Base-by-base conservation (phyloP, 2,797 vertebrate genomes). In the Brachymystax lenok region DNA sequence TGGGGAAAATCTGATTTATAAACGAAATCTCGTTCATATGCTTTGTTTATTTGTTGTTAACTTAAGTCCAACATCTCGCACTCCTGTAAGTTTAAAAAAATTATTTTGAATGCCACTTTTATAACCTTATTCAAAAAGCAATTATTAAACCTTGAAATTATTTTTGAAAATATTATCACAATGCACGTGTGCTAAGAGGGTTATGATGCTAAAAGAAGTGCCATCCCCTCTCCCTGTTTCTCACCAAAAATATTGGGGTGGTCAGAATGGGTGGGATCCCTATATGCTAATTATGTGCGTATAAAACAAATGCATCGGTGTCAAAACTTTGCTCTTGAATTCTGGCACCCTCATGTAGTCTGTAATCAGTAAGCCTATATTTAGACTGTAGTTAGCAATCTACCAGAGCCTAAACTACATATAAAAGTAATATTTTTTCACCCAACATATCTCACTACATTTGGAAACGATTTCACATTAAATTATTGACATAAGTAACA, bases 51-150 rank as follows among this genome's bases (percentile, higher is more conserved):
- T 14, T 28, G 40, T 61, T 33, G 2, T 72, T 51, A 56, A 24
- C 24, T 76, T 7, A 28, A 50, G 17, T 21, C 8, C 40, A 71
- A 51, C 79, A 85, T 84, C 86, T 88, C 24, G 86, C 81, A 92
- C 92, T 92, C 16, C 71, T 66, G 73, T 59, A 3, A 21, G 74
- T 21, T 24, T 28, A 5, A 30, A 54, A 24, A 24, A 24, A 24
- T 13, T 76, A 4, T 33, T 24, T 21, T 33, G 54, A 46, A 16
- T 28, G 10, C 13, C 7, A 64, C 17, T 19, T 19, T 19, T 3
- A 24, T 21, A 21, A 59, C 61, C 12, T 24, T 27, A 64, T 66
- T 66, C 21, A 66, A 66, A 35, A 30, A 6, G 7, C 27, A 17
- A 33, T 68, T 33, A 68, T 33, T 68, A 17, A 30, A 35, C 27